Percentiles rank a stretch among this genome's conserved stretches.
phyloP scores from a whole-genome alignment of 2,888 invertebrate species.

The Hyposoter dolosus region DNA sequence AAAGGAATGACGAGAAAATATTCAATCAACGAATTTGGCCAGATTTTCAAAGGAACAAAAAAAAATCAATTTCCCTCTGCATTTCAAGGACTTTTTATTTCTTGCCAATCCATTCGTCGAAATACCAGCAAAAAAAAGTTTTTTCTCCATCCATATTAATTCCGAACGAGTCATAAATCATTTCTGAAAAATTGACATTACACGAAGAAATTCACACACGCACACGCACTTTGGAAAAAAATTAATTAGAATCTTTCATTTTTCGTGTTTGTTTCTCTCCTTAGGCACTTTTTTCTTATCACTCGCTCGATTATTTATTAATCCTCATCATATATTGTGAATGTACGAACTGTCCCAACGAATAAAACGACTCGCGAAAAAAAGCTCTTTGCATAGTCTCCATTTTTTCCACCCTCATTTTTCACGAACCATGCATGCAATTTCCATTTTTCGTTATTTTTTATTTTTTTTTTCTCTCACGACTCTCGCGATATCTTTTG shows the following conservation, averaged over 20 bases:
- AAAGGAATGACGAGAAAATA: neutral
- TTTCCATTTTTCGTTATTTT: neutral
- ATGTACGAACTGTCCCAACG: neutral
- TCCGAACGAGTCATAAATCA: neutral
- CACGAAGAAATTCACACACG: neutral
- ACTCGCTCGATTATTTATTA: neutral
- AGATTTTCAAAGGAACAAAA: neutral
- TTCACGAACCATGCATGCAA: neutral
- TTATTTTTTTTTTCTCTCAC: neutral
- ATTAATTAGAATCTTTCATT: neutral
- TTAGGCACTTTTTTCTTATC: neutral
- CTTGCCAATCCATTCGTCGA: neutral
- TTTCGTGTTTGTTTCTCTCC: neutral
- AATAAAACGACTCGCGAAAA: slow-evolving; percentile 4
- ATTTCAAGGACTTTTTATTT: neutral
- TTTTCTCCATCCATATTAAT: too few species aligned
- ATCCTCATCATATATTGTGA: neutral
- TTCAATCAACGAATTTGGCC: neutral
- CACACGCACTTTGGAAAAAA: neutral
- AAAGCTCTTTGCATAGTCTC: neutral
- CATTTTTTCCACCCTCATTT: neutral
- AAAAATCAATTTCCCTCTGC: neutral
- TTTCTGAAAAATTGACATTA: neutral
- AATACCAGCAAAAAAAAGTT: neutral
- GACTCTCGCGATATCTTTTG: slow-evolving; percentile 1